A percentile compares a stretch with the other conserved stretches of the same genome.
These are phyloP conservation scores for Phalanger gymnotis DNA, from an alignment of 2,797 vertebrate species.

Conservation along the genomic window DNA sequence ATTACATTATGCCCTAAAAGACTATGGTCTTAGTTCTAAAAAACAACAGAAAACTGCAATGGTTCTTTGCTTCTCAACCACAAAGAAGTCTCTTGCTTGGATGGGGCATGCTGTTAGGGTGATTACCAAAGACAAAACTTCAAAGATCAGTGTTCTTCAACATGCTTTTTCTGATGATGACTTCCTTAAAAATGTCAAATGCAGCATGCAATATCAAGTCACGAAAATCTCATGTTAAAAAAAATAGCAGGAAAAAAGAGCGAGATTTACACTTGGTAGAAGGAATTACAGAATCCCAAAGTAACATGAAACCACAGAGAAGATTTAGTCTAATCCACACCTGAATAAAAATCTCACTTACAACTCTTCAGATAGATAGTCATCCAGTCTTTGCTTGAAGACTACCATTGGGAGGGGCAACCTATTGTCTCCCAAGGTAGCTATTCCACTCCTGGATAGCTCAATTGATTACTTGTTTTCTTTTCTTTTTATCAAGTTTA, in stretches of 20 bases:
- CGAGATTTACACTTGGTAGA: background rate
- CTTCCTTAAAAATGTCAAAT: background rate
- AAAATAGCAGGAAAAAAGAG: background rate
- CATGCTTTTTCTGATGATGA: background rate
- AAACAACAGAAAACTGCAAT: slow-evolving; percentile 47
- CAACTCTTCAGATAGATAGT: background rate
- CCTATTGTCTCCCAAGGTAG: background rate
- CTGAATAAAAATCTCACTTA: background rate
- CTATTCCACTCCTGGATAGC: background rate
- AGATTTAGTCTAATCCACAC: background rate
- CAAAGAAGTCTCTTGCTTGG: slow-evolving; percentile 9
- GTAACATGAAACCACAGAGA: background rate
- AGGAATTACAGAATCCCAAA: background rate
- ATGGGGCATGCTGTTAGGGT: slow-evolving; percentile 11
- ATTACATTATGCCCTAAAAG: slow-evolving; percentile 42
- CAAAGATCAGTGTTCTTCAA: background rate
- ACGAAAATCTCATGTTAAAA: background rate
- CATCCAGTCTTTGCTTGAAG: background rate
- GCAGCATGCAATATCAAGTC: background rate
- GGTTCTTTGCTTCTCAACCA: slow-evolving; percentile 28
- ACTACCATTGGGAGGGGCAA: background rate
- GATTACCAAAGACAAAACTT: slow-evolving; percentile 21
- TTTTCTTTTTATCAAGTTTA: background rate
- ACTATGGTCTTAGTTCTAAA: slow-evolving; percentile 35
- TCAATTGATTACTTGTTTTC: background rate